These are phyloP conservation scores for Notamacropus eugenii DNA, from an alignment of 2,797 vertebrate genomes.

Conservation along the genomic window DNA sequence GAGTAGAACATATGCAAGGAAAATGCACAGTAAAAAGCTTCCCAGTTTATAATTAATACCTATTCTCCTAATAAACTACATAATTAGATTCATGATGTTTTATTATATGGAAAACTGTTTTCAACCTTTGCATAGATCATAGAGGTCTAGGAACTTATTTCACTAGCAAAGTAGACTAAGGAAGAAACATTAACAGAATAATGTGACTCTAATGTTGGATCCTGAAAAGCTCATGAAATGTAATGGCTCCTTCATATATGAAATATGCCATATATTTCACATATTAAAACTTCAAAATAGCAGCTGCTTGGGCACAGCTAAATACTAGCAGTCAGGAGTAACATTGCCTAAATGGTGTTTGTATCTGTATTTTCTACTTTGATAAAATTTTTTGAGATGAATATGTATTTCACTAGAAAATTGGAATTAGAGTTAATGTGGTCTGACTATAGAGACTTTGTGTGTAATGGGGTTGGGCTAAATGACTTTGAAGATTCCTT, in stretches of 20 bases:
- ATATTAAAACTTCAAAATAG: slow-evolving; percentile 46
- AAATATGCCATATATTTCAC: neutral
- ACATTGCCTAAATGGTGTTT: slow-evolving; percentile 8
- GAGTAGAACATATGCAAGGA: slow-evolving; percentile 21
- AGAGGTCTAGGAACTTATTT: neutral
- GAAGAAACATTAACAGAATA: slow-evolving; percentile 50
- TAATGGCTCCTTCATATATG: neutral
- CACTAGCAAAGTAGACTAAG: slow-evolving; percentile 22
- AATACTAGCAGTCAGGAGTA: slow-evolving; percentile 9
- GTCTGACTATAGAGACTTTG: neutral
- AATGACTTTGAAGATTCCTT: neutral
- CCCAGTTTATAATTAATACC: slow-evolving; percentile 42
- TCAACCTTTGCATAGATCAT: neutral
- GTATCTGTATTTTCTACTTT: neutral
- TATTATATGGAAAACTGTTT: neutral
- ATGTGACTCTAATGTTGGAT: neutral
- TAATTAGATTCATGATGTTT: slow-evolving; percentile 49
- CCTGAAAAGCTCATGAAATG: slow-evolving; percentile 7
- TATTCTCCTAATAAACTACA: slow-evolving; percentile 45
- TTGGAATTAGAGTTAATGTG: neutral
- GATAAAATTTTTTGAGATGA: slow-evolving; percentile 9
- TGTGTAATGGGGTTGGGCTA: neutral
- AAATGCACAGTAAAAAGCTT: slow-evolving; percentile 26
- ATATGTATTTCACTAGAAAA: neutral
- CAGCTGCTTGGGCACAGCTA: slow-evolving; percentile 15